phyloP scores from a whole-genome alignment of 2,888 invertebrate species.

The Leucania comma region DNA sequence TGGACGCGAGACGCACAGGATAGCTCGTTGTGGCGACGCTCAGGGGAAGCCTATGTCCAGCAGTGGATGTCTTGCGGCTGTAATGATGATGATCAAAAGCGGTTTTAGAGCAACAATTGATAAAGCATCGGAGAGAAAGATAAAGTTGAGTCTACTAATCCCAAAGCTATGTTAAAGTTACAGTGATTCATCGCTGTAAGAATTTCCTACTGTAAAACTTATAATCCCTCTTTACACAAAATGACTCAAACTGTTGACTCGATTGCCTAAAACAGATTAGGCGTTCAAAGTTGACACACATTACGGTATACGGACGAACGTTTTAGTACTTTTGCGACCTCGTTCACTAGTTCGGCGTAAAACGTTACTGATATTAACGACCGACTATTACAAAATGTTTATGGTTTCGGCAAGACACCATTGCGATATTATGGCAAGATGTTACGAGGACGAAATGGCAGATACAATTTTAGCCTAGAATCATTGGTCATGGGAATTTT shows the following conservation, averaged over 20 bases:
- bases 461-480: neutral
- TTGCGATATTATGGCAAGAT: neutral
- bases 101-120: neutral
- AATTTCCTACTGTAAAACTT: conserved; percentile 33
- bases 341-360: conserved; percentile 33
- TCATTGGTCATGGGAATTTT: neutral
- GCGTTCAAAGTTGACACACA: conserved; percentile 50
- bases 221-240: conserved; percentile 49
- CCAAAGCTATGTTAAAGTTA: neutral
- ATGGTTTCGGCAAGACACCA: conserved; percentile 8
- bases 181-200: conserved; percentile 25
- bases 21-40: no score
- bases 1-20: no score
- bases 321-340: conserved; percentile 53
- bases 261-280: conserved; percentile 58
- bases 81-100: neutral
- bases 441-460: neutral
- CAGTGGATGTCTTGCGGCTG: no score
- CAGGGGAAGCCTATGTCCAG: no score
- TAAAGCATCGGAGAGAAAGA: neutral
- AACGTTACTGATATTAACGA: conserved; percentile 51
- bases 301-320: conserved; percentile 34
- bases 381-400: conserved; percentile 44
- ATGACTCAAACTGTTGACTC: conserved; percentile 53
- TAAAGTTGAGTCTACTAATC: neutral